Evolutionary conservation across 2,888 invertebrate genomes (phyloP), one percentile per base, ranked within the genome.

Genomic region (Vesta saturnalis): DNA sequence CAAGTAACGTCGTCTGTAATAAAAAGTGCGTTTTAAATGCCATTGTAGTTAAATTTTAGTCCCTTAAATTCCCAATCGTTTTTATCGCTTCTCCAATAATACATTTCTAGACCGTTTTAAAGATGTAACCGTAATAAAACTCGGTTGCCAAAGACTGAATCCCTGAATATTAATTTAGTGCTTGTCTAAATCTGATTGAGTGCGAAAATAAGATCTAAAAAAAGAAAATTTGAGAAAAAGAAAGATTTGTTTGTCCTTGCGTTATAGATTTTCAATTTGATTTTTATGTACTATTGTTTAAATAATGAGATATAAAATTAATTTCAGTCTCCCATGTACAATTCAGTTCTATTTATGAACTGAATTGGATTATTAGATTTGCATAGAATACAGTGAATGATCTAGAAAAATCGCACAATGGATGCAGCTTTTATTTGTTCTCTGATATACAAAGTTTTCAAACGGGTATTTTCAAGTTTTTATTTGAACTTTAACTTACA

Each of bases 1-100:
- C 62, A 63, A 67, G 62, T 58, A 55, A 62, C 59, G 60, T 56
- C 60, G 63, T 59, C 59, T 54, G 63, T 67, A 67, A 66, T 63
- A 67, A 67, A 67, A 67, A 63, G 55, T 59, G 55, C 59, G 63
- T 63, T 64, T 67, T 67, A 67, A 67, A 67, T 63, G 59, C 63
- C 56, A 39, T 64, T 57, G 62, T 58, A 67, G 59, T 67, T 67
- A 67, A 64, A 67, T 63, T 63, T 64, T 35, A 60, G 35, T 49
- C n/a, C 46, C 58, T 46, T 66, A 67, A 66, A 67, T 52, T 62
- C 58, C 57, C 58, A 61, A 58, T 67, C 57, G 61, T 52, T 62
- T 67, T 62, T 64, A 66, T 62, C 43, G 46, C 52, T 58, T 58
- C 18, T 35, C 67, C 62, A 60, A 66, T 66, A 66, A 66, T 66